phyloP scores from a whole-genome alignment of 2,113 vertebrate species.

The Ammodytes marinus region DNA sequence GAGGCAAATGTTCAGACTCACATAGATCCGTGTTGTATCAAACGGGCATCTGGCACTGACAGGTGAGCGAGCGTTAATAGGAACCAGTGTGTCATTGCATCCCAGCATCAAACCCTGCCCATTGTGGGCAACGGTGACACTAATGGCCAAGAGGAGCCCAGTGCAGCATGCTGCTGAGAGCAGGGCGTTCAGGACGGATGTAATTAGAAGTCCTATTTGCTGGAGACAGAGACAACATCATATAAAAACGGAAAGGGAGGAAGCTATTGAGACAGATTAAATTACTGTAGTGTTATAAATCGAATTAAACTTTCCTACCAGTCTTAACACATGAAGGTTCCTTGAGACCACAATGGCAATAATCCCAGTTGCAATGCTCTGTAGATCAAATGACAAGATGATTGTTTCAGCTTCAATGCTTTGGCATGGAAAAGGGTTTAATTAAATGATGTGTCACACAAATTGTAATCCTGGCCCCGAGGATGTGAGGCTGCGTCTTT shows the following conservation, averaged over 20 bases:
- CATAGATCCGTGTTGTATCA: slow-evolving; percentile 94
- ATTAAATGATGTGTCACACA: slow-evolving; percentile 12
- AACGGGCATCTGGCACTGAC: slow-evolving; percentile 88
- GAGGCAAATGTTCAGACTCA: slow-evolving; percentile 79
- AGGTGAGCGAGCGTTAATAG: slow-evolving; percentile 83
- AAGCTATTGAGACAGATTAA: not conserved
- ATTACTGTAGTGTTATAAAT: slow-evolving; percentile 2
- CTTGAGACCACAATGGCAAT: slow-evolving; percentile 91
- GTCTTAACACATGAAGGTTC: slow-evolving; percentile 82
- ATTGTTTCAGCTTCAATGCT: slow-evolving; percentile 24
- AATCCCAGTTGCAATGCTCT: slow-evolving; percentile 92
- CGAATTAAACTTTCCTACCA: slow-evolving; percentile 75
- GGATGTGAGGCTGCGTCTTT: slow-evolving; percentile 5
- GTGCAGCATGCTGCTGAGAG: slow-evolving; percentile 88
- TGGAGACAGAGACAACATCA: slow-evolving; percentile 62
- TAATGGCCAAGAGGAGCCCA: slow-evolving; percentile 89
- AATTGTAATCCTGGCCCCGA: slow-evolving; percentile 9
- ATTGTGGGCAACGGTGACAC: slow-evolving; percentile 86
- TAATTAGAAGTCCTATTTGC: slow-evolving; percentile 88
- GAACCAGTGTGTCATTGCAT: slow-evolving; percentile 87
- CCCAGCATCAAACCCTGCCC: slow-evolving; percentile 87
- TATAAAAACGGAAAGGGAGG: not conserved
- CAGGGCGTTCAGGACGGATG: slow-evolving; percentile 87
- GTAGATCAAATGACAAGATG: slow-evolving; percentile 53
- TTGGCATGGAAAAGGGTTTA: slow-evolving; percentile 3